These are phyloP conservation scores for Cheilosia soror DNA, from an alignment of 2,888 invertebrate species.

Conservation along the genomic window DNA sequence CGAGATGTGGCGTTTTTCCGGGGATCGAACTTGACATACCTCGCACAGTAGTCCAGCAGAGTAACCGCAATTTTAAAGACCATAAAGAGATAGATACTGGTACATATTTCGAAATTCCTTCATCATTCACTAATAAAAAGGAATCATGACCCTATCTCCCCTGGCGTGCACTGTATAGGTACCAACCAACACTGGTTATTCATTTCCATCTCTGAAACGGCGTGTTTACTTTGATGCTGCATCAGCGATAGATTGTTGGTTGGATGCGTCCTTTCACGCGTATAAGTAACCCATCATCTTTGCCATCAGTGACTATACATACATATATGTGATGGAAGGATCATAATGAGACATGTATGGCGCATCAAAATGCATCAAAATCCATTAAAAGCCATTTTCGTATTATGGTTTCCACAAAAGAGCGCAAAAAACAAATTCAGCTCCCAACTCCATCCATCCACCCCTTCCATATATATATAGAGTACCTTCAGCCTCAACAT, in stretches of 20 bases:
- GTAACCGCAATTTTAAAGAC: too few species aligned
- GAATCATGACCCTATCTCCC: background rate
- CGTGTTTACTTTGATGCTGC: slow-evolving; percentile 61
- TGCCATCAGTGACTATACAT: slow-evolving; percentile 13
- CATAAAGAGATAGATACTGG: too few species aligned
- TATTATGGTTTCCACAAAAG: slow-evolving; percentile 76
- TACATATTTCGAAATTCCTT: background rate
- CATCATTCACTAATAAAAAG: background rate
- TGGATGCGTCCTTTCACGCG: slow-evolving; percentile 61
- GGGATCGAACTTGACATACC: too few species aligned
- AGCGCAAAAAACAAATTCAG: slow-evolving; percentile 1
- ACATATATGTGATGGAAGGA: slow-evolving; percentile 35
- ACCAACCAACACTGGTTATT: background rate
- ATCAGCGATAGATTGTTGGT: slow-evolving; percentile 53
- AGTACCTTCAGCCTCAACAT: slow-evolving; percentile 9
- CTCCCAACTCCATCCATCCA: slow-evolving; percentile 33
- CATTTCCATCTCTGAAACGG: background rate
- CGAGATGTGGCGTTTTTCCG: too few species aligned
- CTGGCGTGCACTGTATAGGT: slow-evolving; percentile 21
- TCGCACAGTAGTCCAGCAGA: too few species aligned
- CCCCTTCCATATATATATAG: too few species aligned
- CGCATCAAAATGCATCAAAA: slow-evolving; percentile 77
- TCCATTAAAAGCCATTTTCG: slow-evolving; percentile 83
- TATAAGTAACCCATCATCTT: slow-evolving; percentile 70
- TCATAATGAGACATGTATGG: slow-evolving; percentile 68